A percentile compares a stretch with the other conserved stretches of the same genome.
phyloP scores from a whole-genome alignment of 2,888 invertebrate species.

The Melanargia galathea region DNA sequence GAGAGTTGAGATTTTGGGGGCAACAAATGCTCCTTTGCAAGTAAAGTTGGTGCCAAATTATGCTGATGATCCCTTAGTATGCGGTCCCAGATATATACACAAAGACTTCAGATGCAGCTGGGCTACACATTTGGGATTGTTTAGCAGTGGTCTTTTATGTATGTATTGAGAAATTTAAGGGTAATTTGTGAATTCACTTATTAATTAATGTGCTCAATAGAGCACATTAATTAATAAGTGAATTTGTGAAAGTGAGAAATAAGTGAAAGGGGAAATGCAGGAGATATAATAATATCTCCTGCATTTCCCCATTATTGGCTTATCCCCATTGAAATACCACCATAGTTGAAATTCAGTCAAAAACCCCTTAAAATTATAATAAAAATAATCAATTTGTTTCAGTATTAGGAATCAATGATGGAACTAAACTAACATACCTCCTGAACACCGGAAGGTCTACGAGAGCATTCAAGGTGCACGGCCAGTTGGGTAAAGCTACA shows the following conservation, averaged over 20 bases:
- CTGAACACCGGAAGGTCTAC: slow-evolving; percentile 84
- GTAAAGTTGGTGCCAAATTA: slow-evolving; percentile 85
- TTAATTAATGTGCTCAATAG: no score
- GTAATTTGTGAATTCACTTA: no score
- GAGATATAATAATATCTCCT: no score
- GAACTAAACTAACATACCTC: slow-evolving; percentile 78
- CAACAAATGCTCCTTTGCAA: slow-evolving; percentile 81
- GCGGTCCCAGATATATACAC: slow-evolving; percentile 88
- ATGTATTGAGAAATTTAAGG: slow-evolving; percentile 52
- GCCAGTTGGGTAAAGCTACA: slow-evolving; percentile 89
- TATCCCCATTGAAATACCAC: no score
- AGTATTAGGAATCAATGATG: slow-evolving; percentile 89
- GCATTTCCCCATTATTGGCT: no score
- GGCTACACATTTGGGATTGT: slow-evolving; percentile 83
- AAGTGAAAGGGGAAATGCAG: no score
- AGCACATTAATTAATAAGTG: no score
- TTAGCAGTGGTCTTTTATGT: slow-evolving; percentile 89
- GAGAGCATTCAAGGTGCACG: slow-evolving; percentile 88
- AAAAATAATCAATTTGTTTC: slow-evolving; percentile 42
- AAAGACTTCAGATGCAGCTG: slow-evolving; percentile 85
- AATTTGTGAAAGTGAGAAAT: no score
- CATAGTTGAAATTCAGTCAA: not conserved
- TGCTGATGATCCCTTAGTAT: slow-evolving; percentile 88
- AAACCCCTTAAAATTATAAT: no score
- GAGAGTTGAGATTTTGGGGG: slow-evolving; percentile 84